A percentile compares a stretch with the other conserved stretches of the same genome.
phyloP scores from a whole-genome alignment of 2,888 invertebrate species.

The Acanthopleura granulata region DNA sequence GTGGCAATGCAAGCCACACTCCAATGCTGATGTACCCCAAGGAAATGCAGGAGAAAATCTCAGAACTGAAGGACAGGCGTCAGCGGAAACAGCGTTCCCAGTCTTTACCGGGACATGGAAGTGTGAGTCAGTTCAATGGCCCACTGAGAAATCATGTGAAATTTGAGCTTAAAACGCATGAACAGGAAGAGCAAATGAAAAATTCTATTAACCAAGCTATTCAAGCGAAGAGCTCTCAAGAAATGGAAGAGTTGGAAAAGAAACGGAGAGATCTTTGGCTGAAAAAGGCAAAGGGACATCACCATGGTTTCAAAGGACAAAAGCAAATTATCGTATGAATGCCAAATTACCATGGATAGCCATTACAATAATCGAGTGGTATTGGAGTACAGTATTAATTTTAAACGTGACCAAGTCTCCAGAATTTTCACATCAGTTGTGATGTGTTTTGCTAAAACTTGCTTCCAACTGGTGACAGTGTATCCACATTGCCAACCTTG shows the following conservation, averaged over 20 bases:
- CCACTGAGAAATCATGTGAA: constrained; percentile 60
- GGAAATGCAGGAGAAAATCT: constrained; percentile 52
- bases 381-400: too few relatives aligned
- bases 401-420: too few relatives aligned
- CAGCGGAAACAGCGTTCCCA: constrained; percentile 38
- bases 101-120: constrained; percentile 45
- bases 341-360: too few relatives aligned
- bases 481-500: too few relatives aligned
- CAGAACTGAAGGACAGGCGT: constrained; percentile 38
- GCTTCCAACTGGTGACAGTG: too few relatives aligned
- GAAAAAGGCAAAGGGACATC: constrained; percentile 46
- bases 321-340: too few relatives aligned
- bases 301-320: too few relatives aligned
- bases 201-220: constrained; percentile 46
- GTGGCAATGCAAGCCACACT: constrained; percentile 47
- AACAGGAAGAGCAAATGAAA: constrained; percentile 56
- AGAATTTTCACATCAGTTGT: too few relatives aligned
- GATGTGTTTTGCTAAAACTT: too few relatives aligned
- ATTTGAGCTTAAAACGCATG: constrained; percentile 62
- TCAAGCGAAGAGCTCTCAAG: constrained; percentile 36
- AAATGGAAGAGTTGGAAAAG: constrained; percentile 48
- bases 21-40: constrained; percentile 66
- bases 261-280: constrained; percentile 57
- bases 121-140: constrained; percentile 59
- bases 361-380: too few relatives aligned